Conservation (phyloP, 2,113 vertebrate genomes). For the Scalopus aquaticus region DNA sequence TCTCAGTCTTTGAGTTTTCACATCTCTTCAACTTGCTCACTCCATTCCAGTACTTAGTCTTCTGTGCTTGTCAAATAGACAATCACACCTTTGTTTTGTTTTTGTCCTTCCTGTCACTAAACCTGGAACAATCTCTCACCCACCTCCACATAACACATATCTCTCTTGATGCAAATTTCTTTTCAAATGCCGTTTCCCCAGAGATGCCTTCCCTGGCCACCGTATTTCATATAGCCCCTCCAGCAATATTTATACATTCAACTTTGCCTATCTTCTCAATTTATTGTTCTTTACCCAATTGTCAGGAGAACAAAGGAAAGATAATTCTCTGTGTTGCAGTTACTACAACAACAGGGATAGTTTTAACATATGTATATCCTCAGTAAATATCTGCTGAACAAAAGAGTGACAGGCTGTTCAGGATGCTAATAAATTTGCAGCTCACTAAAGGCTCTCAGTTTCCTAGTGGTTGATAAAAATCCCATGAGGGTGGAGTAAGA, state of each 20-base stretch:
- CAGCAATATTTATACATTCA: background rate
- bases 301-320: background rate
- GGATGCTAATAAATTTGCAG: background rate
- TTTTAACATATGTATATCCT: background rate
- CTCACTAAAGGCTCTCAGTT: background rate
- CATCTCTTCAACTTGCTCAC: background rate
- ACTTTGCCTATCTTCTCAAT: background rate
- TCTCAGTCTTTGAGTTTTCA: background rate
- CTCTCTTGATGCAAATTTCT: background rate
- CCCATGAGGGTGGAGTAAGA: accelerated
- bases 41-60: too few relatives aligned
- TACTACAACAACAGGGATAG: background rate
- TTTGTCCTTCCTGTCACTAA: background rate
- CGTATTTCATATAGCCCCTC: background rate
- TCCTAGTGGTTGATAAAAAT: background rate
- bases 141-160: background rate
- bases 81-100: background rate
- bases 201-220: background rate
- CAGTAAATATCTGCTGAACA: background rate
- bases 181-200: background rate
- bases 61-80: background rate
- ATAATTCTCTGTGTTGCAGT: background rate
- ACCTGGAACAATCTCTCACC: background rate
- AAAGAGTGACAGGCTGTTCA: background rate
- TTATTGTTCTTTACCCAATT: background rate